A percentile compares a stretch with the other conserved stretches of the same genome.
Evolutionary conservation across 2,888 invertebrate species (phyloP).

Genomic region (Digitonthophagus gazella): DNA sequence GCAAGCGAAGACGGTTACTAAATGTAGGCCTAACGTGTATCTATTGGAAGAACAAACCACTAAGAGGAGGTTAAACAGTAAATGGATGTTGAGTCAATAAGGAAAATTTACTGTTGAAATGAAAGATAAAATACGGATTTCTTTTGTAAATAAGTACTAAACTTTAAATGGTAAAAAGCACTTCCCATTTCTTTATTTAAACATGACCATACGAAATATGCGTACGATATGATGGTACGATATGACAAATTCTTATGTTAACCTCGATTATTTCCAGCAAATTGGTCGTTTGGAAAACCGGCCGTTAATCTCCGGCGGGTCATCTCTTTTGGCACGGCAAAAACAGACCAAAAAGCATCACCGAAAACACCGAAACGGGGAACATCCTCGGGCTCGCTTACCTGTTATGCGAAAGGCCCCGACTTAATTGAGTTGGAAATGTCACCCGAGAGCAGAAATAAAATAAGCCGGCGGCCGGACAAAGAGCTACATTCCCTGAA

Average conservation of each 20-base stretch:
- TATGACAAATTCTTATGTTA: neutral
- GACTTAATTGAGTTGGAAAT: constrained; percentile 50
- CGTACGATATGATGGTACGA: too few relatives aligned
- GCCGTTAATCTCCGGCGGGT: neutral
- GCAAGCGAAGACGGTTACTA: neutral
- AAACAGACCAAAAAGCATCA: neutral
- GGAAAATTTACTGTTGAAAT: too few relatives aligned
- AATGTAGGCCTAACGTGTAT: neutral
- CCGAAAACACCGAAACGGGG: neutral
- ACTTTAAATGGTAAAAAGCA: too few relatives aligned
- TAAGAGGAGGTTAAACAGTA: neutral
- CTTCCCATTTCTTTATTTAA: too few relatives aligned
- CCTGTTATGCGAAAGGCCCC: constrained; percentile 20
- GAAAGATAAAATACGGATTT: too few relatives aligned
- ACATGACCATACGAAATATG: too few relatives aligned
- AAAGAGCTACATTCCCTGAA: constrained; percentile 46
- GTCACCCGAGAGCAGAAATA: constrained; percentile 45
- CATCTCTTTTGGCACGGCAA: neutral
- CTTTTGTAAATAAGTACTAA: too few relatives aligned
- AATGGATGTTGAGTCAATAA: neutral
- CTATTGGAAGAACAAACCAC: neutral
- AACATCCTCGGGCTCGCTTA: neutral
- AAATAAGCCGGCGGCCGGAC: constrained; percentile 43
- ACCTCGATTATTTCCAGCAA: neutral
- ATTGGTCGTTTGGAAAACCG: too few relatives aligned